Conservation (phyloP, 2,888 invertebrate genomes). For the Mimumesa dahlbomi region DNA sequence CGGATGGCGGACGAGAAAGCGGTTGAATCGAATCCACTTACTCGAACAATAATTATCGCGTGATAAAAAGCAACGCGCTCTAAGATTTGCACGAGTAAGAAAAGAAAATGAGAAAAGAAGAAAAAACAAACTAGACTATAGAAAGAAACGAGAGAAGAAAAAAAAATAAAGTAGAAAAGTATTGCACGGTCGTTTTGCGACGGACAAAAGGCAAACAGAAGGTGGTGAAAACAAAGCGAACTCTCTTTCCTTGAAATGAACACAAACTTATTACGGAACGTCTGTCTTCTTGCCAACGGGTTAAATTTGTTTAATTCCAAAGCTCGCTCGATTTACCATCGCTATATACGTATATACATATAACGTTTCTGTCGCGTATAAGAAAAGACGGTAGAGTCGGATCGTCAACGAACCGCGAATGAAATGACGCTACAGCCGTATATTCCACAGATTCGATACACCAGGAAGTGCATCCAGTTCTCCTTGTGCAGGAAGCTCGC, state of each 20-base stretch:
- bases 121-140: not conserved
- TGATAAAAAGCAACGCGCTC: constrained; percentile 5
- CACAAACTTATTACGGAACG: too few species aligned
- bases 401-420: constrained; percentile 3
- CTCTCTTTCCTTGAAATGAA: too few species aligned
- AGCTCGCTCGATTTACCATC: too few species aligned
- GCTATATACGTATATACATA: too few species aligned
- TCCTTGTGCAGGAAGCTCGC: constrained; percentile 36
- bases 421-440: constrained; percentile 8
- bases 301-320: too few species aligned
- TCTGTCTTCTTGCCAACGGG: too few species aligned
- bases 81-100: not conserved
- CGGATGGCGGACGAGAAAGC: constrained; percentile 7
- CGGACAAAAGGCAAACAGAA: too few species aligned
- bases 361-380: constrained; percentile 9
- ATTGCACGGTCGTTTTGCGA: too few species aligned
- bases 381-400: not conserved
- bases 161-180: constrained; percentile 60
- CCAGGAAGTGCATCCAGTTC: constrained; percentile 20
- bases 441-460: constrained; percentile 26
- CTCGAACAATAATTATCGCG: constrained; percentile 45
- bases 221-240: too few species aligned
- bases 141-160: constrained; percentile 7
- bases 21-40: constrained; percentile 40
- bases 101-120: not conserved